Evolutionary conservation across 2,113 vertebrate genomes (phyloP), one percentile per base, ranked within the genome.

Genomic region (Atherinomorus stipes): DNA sequence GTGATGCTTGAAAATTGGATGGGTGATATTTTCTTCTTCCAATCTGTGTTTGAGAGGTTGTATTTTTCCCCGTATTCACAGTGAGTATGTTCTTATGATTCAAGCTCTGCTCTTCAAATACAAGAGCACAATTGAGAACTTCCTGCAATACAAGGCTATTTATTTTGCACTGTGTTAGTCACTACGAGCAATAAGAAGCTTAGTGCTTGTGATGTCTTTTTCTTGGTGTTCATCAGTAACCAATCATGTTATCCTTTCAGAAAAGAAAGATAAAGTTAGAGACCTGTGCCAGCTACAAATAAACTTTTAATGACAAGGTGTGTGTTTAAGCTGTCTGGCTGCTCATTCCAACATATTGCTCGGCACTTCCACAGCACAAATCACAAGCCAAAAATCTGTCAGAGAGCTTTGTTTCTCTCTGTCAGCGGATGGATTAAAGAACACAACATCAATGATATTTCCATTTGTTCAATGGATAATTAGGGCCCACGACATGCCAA

Each of bases 401-500:
- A 82, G 71, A 7, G 28, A 0, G 70, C 80, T 88, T 86, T 90
- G 81, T 85, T 70, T 54, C 67, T 78, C 61, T 51, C 76, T 47
- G 71, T 86, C 74, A 81, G 70, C 6, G 25, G 69, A 53, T 74
- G 86, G 80, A 91, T 91, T 90, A 87, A n/a, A 91, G 80, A 91
- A 84, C 74, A 84, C 84, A 87, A 88, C 88, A 92, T 93, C 90
- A 91, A 90, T 91, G 87, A 91, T 90, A 90, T 89, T 90, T 89
- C 85, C 74, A 91, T 92, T 90, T 93, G 92, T 93, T 92, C 85
- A 81, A 86, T 89, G 89, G 83, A 91, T 94, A 93, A 94, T 93
- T 94, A 95, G 92, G 89, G 90, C 84, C 88, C 86, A 87, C 87
- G 80, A 92, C 91, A 92, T 93, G 94, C 94, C 94, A 94, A 89